Conservation (phyloP, 92 coral and sea anemone species). For the Epizoanthus fatuus region DNA sequence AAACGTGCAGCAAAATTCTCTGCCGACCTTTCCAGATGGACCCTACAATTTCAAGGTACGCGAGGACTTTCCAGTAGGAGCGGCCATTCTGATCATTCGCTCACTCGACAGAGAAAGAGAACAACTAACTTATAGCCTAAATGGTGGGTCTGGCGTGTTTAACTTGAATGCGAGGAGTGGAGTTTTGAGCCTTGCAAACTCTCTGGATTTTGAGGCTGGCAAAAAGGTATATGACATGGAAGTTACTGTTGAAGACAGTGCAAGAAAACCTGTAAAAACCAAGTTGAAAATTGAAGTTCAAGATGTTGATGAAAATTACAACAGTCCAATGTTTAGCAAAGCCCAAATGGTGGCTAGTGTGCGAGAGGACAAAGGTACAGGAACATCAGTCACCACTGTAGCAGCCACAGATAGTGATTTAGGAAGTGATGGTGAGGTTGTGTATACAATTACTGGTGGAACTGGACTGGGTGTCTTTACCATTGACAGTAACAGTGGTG, state of each 20-base stretch:
- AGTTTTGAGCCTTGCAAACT: conserved; percentile 45
- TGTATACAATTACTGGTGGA: conserved; percentile 70
- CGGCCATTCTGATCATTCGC: conserved; percentile 58
- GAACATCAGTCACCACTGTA: conserved; percentile 73
- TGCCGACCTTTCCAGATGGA: conserved; percentile 69
- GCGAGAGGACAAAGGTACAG: conserved; percentile 43
- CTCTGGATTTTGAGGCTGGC: conserved; percentile 54
- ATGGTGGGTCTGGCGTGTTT: conserved; percentile 59
- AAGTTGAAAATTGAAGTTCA: conserved; percentile 62
- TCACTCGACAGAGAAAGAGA: conserved; percentile 72
- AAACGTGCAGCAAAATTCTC: conserved; percentile 53
- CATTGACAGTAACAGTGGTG: conserved; percentile 66
- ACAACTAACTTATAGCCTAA: conserved; percentile 45
- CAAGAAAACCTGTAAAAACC: conserved; percentile 38
- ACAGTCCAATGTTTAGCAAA: conserved; percentile 49
- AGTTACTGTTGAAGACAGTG: conserved; percentile 60
- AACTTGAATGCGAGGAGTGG: conserved; percentile 53
- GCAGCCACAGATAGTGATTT: conserved; percentile 86
- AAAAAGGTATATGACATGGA: conserved; percentile 40
- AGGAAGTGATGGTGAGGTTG: conserved; percentile 72
- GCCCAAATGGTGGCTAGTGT: conserved; percentile 42
- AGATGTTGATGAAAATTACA: conserved; percentile 66
- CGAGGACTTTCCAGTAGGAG: conserved; percentile 69
- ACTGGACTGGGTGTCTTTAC: conserved; percentile 73
- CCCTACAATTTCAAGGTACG: conserved; percentile 64